phyloP scores from a whole-genome alignment of 2,888 invertebrate species.

The Halictus ligatus region DNA sequence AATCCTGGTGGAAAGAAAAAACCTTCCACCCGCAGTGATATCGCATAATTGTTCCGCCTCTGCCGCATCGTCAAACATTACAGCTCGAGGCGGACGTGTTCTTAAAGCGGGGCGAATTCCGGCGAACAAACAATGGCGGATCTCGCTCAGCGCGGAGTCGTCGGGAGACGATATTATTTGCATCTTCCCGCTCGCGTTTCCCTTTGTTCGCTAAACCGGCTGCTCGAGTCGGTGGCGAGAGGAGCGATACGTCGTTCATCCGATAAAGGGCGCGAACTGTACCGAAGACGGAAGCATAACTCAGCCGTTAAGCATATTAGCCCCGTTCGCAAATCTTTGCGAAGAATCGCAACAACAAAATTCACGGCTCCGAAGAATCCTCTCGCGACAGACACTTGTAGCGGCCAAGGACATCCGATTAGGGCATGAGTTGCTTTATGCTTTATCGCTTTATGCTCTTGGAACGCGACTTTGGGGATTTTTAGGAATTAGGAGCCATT shows the following conservation, averaged over 20 bases:
- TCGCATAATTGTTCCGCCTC: constrained; percentile 7
- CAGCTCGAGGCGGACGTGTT: constrained; percentile 4
- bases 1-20: constrained; percentile 21
- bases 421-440: no score
- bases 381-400: no score
- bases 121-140: constrained; percentile 8
- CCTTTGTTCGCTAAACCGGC: constrained; percentile 22
- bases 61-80: constrained; percentile 27
- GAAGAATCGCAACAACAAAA: background rate
- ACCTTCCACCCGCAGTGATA: constrained; percentile 16
- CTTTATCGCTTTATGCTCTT: no score
- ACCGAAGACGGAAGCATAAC: constrained; percentile 22
- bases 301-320: constrained; percentile 38
- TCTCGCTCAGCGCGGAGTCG: background rate
- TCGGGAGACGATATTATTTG: constrained; percentile 40
- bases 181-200: constrained; percentile 29
- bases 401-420: no score
- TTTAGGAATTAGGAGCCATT: no score
- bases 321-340: background rate
- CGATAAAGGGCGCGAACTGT: constrained; percentile 45
- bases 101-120: constrained; percentile 37
- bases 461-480: no score
- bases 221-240: constrained; percentile 19
- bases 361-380: no score
- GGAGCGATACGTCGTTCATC: constrained; percentile 24